A percentile compares a stretch with the other conserved stretches of the same genome.
Conservation (phyloP, 2,113 vertebrate genomes). For the Poeciliopsis occidentalis region DNA sequence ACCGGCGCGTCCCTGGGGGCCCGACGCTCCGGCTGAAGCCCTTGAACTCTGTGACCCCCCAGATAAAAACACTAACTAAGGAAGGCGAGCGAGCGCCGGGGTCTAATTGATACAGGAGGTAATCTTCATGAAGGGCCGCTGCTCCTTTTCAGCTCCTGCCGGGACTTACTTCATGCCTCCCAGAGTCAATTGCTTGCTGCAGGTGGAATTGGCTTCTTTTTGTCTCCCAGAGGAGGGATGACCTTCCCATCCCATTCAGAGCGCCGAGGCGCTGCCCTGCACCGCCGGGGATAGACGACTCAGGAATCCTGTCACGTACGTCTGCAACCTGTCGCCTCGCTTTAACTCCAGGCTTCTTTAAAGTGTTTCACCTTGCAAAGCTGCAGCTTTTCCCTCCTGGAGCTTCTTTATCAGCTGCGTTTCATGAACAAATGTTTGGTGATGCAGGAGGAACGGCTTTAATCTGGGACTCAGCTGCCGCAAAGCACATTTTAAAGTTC, state of each 20-base stretch:
- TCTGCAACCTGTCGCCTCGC: conserved; percentile 25
- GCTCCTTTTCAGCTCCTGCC: conserved; percentile 30
- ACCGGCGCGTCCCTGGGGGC: background rate
- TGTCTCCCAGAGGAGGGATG: conserved; percentile 48
- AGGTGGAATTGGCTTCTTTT: conserved; percentile 33
- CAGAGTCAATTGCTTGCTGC: conserved; percentile 32
- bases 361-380: conserved; percentile 31
- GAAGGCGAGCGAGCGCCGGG: conserved; percentile 17
- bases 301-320: conserved; percentile 52
- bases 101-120: conserved; percentile 36
- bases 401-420: background rate
- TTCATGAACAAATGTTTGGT: background rate
- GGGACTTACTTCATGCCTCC: conserved; percentile 37
- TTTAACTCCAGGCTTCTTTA: conserved; percentile 8
- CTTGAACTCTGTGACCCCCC: conserved; percentile 27
- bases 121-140: conserved; percentile 45
- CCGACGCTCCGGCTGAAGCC: background rate
- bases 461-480: background rate
- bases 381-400: conserved; percentile 3
- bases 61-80: conserved; percentile 26
- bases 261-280: conserved; percentile 33
- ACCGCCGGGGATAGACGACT: conserved; percentile 43
- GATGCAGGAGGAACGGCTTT: background rate
- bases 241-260: conserved; percentile 57
- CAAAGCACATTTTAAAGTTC: background rate